Base-by-base conservation (phyloP, 2,113 vertebrate genomes). In the Etia nguti region DNA sequence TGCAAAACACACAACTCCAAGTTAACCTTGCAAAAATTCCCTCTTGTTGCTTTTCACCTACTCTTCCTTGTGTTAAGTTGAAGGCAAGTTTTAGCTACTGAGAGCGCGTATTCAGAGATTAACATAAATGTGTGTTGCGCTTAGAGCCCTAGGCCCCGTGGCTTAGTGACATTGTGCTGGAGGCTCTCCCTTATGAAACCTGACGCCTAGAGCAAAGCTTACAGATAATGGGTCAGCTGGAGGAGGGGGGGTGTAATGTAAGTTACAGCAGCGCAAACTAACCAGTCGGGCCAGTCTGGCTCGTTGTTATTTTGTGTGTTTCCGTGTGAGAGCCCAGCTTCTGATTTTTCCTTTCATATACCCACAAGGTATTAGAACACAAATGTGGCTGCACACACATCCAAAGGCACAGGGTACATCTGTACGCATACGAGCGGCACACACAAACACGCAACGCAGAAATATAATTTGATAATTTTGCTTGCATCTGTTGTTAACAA, bases 121-220 rank as follows among this genome's bases (percentile, higher is more conserved):
- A 77, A 26, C 48, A 50, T 84, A 68, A 73, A 73, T 77, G 57
- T 79, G 36, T 81, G 34, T 24, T 59, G 52, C 34, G 43, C 18
- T 68, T 34, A 12, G 77, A 62, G 81, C 84, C 89, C 89, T 70
- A 3, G 86, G 81, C 68, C 86, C 77, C 59, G 34, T 84, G 87
- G 90, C 86, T 93, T 90, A 38, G 83, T 89, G 88, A 91, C 88
- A 93, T 70, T 82, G 70, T 84, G 92, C 94, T 90, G 11, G 34
- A 90, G 92, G 92, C 90, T 80, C 60, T 89, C 77, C 81, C 85
- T 92, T 94, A 93, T 94, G 92, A 95, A 96, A 94, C 92, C 79
- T 38, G 93, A 94, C 3, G 89, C 94, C 92, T 68, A 52, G 34
- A 93, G 94, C 86, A 65, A 85, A 92, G 90, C 90, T 94, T 84